Base-by-base conservation (phyloP, 2,888 invertebrate genomes). In the Drosophila kambysellisi region DNA sequence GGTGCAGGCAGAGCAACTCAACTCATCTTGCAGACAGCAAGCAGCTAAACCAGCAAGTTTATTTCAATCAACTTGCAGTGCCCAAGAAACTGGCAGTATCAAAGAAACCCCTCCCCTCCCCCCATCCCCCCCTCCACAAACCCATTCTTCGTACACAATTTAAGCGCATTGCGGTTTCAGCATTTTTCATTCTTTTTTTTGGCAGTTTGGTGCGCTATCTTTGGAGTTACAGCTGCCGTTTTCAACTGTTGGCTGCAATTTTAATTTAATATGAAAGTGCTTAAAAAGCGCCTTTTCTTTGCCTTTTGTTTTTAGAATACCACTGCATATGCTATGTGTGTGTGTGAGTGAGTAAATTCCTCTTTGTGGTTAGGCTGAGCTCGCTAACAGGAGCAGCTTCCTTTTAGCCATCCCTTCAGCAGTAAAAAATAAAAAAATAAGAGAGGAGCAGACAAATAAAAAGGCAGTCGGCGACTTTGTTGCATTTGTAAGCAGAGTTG, bases 231-330 rank as follows among this genome's bases (percentile, higher is more conserved):
- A 72, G 70, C 61, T 76, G 75, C 54, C 61, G 53, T 46, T 74
- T 74, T 68, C 69, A 70, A 65, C 69, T 75, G 74, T 61, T 76
- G 72, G 70, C 70, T 81, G 82, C 80, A 80, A 78, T 86, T 88
- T 87, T 85, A 85, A 87, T 87, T 87, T 80, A 85, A 89, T 89
- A 87, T 89, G 46, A 74, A 85, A 87, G 77, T 89, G 83, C 80
- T 87, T 83, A 76, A 87, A 74, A 70, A 67, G 78, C 83, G 76
- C 25, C 71, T 81, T 79, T 81, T 62, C 63, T 72, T 73, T 75
- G 71, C 50, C 58, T 54, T 62, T 79, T 69, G 67, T 80, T 81
- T 63, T 54, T 46, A 39, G 58, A 79, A 70, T 74, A 46, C 65
- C 80, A 52, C 50, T 63, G 74, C 83, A 78, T 67, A 69, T 59